These are phyloP conservation scores for Oenanthe oenanthe DNA, from an alignment of 2,113 vertebrate genomes.

Conservation along the genomic window DNA sequence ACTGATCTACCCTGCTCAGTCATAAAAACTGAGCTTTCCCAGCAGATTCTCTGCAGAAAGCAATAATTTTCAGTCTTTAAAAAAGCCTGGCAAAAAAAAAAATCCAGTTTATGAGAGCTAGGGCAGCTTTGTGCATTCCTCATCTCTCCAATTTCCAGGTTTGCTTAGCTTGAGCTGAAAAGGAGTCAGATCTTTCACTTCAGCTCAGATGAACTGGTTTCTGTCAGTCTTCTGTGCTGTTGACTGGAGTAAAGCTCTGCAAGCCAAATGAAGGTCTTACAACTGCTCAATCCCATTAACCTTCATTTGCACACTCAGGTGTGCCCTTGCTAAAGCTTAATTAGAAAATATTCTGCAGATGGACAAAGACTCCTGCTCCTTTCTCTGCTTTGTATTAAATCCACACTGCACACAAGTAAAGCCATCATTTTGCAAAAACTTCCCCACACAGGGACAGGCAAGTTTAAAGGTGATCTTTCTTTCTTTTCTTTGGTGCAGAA, in stretches of 20 bases:
- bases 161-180: neutral
- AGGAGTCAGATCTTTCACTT: neutral
- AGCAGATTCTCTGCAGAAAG: neutral
- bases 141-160: neutral
- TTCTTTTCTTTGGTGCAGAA: neutral
- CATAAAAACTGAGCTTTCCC: neutral
- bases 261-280: conserved; percentile 14
- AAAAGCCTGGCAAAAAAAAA: neutral
- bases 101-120: neutral
- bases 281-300: conserved; percentile 38
- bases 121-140: neutral
- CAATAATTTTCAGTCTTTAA: neutral
- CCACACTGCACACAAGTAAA: neutral
- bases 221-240: neutral
- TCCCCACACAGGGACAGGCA: neutral
- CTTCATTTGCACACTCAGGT: neutral
- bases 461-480: neutral
- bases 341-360: neutral
- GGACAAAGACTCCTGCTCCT: neutral
- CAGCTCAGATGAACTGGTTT: neutral
- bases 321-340: conserved; percentile 1
- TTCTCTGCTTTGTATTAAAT: neutral
- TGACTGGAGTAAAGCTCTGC: neutral
- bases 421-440: neutral
- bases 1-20: neutral